Evolutionary conservation across 2,113 vertebrate genomes (phyloP).

Genomic region (Ranitomeya variabilis): DNA sequence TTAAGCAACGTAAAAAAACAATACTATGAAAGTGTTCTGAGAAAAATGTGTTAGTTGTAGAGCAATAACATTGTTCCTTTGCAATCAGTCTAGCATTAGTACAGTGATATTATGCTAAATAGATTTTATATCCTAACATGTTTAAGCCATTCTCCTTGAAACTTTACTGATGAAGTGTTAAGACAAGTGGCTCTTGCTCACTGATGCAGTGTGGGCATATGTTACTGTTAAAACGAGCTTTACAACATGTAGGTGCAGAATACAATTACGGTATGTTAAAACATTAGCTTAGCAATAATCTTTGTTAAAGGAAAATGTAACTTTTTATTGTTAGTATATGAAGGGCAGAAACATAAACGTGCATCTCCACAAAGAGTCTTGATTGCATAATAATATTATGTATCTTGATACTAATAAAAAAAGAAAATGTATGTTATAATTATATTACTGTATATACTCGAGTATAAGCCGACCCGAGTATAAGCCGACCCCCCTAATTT

Average conservation of each 20-base stretch:
- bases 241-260: not conserved
- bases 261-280: not conserved
- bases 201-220: not conserved
- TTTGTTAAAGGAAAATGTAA: not conserved
- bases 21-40: not conserved
- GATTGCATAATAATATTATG: too few relatives aligned
- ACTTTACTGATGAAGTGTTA: conserved; percentile 24
- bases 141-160: conserved; percentile 30
- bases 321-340: too few relatives aligned
- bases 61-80: conserved; percentile 5
- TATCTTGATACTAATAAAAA: too few relatives aligned
- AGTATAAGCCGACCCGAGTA: too few relatives aligned
- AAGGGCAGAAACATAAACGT: too few relatives aligned
- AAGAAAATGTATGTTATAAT: too few relatives aligned
- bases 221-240: not conserved
- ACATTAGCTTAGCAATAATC: not conserved
- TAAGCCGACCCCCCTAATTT: too few relatives aligned
- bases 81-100: conserved; percentile 9
- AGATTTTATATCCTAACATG: conserved; percentile 6
- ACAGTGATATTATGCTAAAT: conserved; percentile 38
- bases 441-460: too few relatives aligned
- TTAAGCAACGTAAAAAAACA: not conserved
- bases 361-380: too few relatives aligned
- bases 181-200: not conserved
- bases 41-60: not conserved